Base-by-base conservation (phyloP, 2,888 invertebrate species). In the Sesamia inferens region DNA sequence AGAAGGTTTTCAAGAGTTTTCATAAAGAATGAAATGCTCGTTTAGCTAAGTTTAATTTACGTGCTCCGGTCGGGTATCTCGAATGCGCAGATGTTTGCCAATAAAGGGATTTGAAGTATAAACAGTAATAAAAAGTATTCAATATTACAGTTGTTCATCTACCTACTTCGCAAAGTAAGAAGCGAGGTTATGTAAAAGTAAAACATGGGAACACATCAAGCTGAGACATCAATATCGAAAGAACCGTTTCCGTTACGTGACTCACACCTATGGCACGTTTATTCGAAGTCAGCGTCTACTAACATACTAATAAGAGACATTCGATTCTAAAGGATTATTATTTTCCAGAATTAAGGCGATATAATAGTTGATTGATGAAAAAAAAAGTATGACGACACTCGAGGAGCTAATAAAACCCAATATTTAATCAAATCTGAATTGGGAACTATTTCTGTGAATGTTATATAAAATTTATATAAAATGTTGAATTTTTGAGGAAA, bases 231-330 rank as follows among this genome's bases (percentile, higher is more conserved):
- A 93, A 93, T 94, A 94, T 93, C 92, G 90, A 92, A 92, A 93
- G 94, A 93, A 92, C 93, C 91, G 93, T 95, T 94, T 95, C 95
- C 95, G 95, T 94, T 95, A 96, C 95, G 95, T 96, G 95, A 96
- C 95, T 96, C 95, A 95, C 92, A 91, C 91, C 87, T 92, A 90
- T 92, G 94, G 95, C 95, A 95, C 95, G 95, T 95, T 90, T 92
- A 89, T 86, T 88, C 89, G 90, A 88, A 89, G 92, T 92, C 90
- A 88, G 89, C 91, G 92, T 90, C 92, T 92, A 92, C 93, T 94
- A 92, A 94, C 94, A 94, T 95, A 95, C 94, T 93, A 94, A 95
- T 93, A 86, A 85, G 77, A 42, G 77, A 74, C 71, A 71, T 77
- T 76, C 72, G 65, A 79, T 76, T 80, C 85, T 31, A 54, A 75